Percentiles rank a stretch among this genome's conserved stretches.
Conservation (phyloP, 1,140 invertebrate species). For the Epicauta chinensis region DNA sequence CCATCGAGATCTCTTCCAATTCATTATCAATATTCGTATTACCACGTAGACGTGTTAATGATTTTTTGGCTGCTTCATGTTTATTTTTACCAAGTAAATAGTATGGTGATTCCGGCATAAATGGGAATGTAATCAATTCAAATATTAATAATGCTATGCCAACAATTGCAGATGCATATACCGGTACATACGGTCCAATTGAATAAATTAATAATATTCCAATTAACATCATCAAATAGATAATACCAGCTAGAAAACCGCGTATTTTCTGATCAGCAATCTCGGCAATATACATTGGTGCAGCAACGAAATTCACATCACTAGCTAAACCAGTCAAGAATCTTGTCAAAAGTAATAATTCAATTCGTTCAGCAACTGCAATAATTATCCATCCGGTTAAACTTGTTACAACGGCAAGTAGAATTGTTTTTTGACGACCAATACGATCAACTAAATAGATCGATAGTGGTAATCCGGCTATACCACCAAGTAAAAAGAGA, state of each 20-base stretch:
- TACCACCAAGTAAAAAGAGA: slow-evolving; percentile 54
- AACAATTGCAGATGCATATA: slow-evolving; percentile 29
- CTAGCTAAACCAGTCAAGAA: slow-evolving; percentile 33
- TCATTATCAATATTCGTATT: slow-evolving; percentile 33
- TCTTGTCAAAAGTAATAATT: slow-evolving; percentile 48
- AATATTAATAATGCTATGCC: slow-evolving; percentile 20
- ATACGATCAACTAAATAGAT: slow-evolving; percentile 51
- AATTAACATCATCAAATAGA: slow-evolving; percentile 35
- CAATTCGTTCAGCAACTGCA: slow-evolving; percentile 40
- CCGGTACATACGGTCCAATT: slow-evolving; percentile 30
- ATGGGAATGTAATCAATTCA: slow-evolving; percentile 18
- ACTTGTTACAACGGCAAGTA: slow-evolving; percentile 52
- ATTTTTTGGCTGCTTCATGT: slow-evolving; percentile 44
- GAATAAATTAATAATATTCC: slow-evolving; percentile 32
- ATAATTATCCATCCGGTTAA: slow-evolving; percentile 57
- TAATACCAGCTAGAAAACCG: slow-evolving; percentile 33
- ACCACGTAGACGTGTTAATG: slow-evolving; percentile 49
- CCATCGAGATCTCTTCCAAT: slow-evolving; percentile 32
- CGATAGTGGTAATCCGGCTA: slow-evolving; percentile 52
- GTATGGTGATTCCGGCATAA: slow-evolving; percentile 31
- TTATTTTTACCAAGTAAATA: slow-evolving; percentile 32
- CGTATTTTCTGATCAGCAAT: slow-evolving; percentile 37
- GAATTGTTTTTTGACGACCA: slow-evolving; percentile 56
- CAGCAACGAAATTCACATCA: slow-evolving; percentile 34
- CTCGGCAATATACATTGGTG: slow-evolving; percentile 40